Conservation (phyloP, 1,140 invertebrate genomes). For the Acromyrmex charruanus region DNA sequence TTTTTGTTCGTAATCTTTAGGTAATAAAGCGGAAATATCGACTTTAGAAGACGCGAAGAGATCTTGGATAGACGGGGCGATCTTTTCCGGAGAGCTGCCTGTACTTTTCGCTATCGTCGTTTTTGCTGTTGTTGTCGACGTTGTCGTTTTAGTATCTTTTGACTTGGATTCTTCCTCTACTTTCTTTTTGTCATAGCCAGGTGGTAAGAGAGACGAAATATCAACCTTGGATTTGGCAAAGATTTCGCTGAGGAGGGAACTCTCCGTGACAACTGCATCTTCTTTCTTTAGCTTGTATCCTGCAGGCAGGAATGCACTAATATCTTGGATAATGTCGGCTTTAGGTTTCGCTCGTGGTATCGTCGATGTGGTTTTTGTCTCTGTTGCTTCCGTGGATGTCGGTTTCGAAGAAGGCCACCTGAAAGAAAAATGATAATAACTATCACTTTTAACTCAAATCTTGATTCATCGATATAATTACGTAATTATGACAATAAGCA, state of each 20-base stretch:
- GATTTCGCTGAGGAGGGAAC: slow-evolving; percentile 78
- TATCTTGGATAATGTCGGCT: slow-evolving; percentile 82
- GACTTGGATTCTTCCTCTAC: slow-evolving; percentile 73
- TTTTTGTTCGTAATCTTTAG: slow-evolving; percentile 87
- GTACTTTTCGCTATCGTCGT: slow-evolving; percentile 69
- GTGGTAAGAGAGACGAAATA: slow-evolving; percentile 89
- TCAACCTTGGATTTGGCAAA: slow-evolving; percentile 87
- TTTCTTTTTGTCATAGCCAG: slow-evolving; percentile 86
- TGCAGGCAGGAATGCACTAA: slow-evolving; percentile 89
- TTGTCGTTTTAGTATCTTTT: slow-evolving; percentile 70
- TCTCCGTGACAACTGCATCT: slow-evolving; percentile 78
- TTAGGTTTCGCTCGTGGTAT: slow-evolving; percentile 59
- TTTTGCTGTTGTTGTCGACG: slow-evolving; percentile 47
- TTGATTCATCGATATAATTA: neutral
- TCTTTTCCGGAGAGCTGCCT: slow-evolving; percentile 74
- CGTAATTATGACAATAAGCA: neutral
- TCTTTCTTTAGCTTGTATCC: slow-evolving; percentile 88
- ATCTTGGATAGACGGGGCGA: slow-evolving; percentile 81
- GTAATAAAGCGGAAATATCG: slow-evolving; percentile 89
- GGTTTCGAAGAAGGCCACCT: slow-evolving; percentile 70
- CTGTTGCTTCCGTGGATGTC: slow-evolving; percentile 61
- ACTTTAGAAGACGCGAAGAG: slow-evolving; percentile 86
- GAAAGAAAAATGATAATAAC: neutral
- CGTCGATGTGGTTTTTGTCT: slow-evolving; percentile 28
- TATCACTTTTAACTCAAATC: neutral